phyloP scores from a whole-genome alignment of 2,888 invertebrate genomes.

The Dromius quadrimaculatus region DNA sequence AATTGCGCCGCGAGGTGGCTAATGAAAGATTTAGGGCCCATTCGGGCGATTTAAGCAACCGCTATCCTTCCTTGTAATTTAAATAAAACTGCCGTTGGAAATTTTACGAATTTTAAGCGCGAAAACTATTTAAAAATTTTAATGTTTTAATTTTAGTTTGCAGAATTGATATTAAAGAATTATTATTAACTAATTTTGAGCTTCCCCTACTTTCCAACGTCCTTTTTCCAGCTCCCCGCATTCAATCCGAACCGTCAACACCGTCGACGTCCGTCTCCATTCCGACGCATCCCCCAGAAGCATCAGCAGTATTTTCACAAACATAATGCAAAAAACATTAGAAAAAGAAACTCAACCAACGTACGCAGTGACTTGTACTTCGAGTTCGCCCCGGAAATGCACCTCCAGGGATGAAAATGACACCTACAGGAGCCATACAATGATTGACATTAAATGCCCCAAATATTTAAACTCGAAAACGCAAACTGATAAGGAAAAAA shows the following conservation, averaged over 20 bases:
- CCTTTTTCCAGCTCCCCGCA: slow-evolving; percentile 13
- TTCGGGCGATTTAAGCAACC: slow-evolving; percentile 62
- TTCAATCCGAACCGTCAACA: slow-evolving; percentile 5
- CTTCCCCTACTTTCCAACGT: neutral
- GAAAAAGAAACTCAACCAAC: neutral
- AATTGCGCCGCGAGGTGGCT: slow-evolving; percentile 69
- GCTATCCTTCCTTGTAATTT: slow-evolving; percentile 64
- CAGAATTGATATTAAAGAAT: too few relatives aligned
- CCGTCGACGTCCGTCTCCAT: slow-evolving; percentile 14
- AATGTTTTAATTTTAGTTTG: neutral
- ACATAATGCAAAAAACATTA: neutral
- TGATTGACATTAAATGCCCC: neutral
- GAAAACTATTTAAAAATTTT: too few relatives aligned
- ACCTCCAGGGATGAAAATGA: slow-evolving; percentile 3
- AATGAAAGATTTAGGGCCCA: slow-evolving; percentile 69
- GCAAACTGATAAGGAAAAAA: neutral
- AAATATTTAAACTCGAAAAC: neutral
- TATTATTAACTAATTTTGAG: neutral
- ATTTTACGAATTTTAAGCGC: too few relatives aligned
- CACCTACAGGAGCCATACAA: slow-evolving; percentile 5
- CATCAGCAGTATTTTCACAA: slow-evolving; percentile 16
- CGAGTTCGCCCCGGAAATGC: neutral
- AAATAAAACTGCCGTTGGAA: too few relatives aligned
- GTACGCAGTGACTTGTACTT: neutral
- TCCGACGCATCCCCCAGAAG: neutral